phyloP scores from a whole-genome alignment of 2,888 invertebrate genomes.

The Acanthosepion lycidas region DNA sequence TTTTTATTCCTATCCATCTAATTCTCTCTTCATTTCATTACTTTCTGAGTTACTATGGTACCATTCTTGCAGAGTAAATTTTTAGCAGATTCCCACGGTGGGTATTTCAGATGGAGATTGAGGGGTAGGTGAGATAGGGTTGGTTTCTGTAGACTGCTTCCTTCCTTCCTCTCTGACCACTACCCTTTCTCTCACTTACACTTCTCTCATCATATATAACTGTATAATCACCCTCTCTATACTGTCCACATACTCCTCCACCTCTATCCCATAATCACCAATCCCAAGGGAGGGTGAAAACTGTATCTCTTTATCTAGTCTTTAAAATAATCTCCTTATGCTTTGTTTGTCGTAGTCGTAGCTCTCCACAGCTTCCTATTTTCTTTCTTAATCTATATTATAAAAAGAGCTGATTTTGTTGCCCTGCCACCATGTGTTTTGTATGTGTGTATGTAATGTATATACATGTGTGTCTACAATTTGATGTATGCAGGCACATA shows the following conservation, averaged over 20 bases:
- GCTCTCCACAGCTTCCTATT: no score
- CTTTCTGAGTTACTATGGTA: neutral
- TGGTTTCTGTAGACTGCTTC: neutral
- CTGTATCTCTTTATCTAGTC: neutral
- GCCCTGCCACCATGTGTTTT: no score
- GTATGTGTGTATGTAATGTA: no score
- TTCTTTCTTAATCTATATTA: no score
- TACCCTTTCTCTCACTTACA: neutral
- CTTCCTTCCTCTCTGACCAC: neutral
- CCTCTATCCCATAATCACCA: neutral
- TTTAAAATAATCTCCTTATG: neutral
- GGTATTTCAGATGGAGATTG: neutral
- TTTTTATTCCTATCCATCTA: neutral
- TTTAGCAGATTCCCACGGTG: slow-evolving; percentile 14
- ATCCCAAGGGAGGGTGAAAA: neutral
- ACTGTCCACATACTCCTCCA: no score
- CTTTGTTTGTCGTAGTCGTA: no score
- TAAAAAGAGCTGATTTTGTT: neutral
- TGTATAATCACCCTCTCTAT: neutral
- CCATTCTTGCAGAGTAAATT: slow-evolving; percentile 17
- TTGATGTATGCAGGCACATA: no score
- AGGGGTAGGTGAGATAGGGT: neutral
- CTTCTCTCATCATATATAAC: neutral
- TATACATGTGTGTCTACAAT: no score
- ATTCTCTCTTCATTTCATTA: neutral